These are phyloP conservation scores for Drosophila leontia DNA, from an alignment of 1,140 invertebrate genomes.

Conservation along the genomic window DNA sequence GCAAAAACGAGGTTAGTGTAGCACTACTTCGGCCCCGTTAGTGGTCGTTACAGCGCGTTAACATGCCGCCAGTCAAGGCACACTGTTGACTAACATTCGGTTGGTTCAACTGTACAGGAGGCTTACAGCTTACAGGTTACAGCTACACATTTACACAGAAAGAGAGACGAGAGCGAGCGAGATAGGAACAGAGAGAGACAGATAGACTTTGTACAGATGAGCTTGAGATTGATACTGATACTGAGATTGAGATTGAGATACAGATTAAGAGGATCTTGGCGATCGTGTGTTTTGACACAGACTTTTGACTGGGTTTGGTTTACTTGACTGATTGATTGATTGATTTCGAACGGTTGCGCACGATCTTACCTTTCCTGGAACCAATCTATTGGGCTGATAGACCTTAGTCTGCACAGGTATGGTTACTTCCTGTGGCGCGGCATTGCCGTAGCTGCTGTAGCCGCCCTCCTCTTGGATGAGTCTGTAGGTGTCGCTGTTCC, in stretches of 20 bases:
- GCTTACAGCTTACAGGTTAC: conserved; percentile 2
- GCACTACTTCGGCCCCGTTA: conserved; percentile 50
- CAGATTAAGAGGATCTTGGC: conserved; percentile 10
- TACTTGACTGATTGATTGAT: conserved; percentile 39
- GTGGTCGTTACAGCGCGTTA: conserved; percentile 55
- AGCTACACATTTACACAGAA: conserved; percentile 39
- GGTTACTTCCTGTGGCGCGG: conserved; percentile 87
- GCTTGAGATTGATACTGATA: conserved; percentile 25
- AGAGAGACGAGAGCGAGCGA: conserved; percentile 51
- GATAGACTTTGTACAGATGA: conserved; percentile 53
- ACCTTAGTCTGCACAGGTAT: conserved; percentile 90
- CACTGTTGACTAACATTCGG: conserved; percentile 57
- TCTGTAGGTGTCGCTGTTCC: conserved; percentile 93
- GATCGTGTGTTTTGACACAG: conserved; percentile 51
- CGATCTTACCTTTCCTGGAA: conserved; percentile 86
- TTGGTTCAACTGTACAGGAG: conserved; percentile 52
- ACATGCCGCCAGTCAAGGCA: conserved; percentile 49
- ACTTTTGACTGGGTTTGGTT: conserved; percentile 52
- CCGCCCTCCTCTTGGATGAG: conserved; percentile 91
- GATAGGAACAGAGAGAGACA: conserved; percentile 37
- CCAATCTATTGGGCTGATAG: conserved; percentile 88
- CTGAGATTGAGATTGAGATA: conserved; percentile 6
- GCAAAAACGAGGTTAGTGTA: conserved; percentile 65
- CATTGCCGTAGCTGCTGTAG: conserved; percentile 83
- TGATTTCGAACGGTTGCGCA: conserved; percentile 53